Evolutionary conservation across 2,797 vertebrate genomes (phyloP).

Genomic region (Margarornis squamiger): DNA sequence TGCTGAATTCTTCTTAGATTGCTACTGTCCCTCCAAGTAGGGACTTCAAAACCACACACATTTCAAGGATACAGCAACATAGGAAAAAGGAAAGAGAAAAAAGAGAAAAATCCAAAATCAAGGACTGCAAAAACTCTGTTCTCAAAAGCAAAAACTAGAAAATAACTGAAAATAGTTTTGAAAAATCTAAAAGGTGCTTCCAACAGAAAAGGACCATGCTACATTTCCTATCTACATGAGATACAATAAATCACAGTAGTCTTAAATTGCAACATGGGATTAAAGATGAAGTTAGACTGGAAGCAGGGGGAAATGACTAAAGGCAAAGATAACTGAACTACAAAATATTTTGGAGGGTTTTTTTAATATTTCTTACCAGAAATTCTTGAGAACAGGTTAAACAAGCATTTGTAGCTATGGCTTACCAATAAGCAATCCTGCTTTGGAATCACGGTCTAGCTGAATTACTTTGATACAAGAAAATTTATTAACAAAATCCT

Average conservation of each 20-base stretch:
- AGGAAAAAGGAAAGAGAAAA: not conserved
- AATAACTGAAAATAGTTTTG: not conserved
- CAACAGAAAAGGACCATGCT: not conserved
- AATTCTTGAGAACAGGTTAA: not conserved
- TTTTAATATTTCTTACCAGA: not conserved
- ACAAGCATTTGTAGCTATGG: not conserved
- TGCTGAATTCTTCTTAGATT: not conserved
- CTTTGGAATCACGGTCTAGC: not conserved
- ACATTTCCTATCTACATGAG: not conserved
- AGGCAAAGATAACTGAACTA: not conserved
- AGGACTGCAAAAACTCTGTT: not conserved
- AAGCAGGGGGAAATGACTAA: not conserved
- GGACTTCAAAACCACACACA: not conserved
- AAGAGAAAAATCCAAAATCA: not conserved
- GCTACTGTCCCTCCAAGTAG: not conserved
- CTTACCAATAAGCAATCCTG: not conserved
- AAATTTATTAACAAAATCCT: not conserved
- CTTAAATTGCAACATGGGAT: not conserved
- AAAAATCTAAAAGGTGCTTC: not conserved
- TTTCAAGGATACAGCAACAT: not conserved
- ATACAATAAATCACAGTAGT: not conserved
- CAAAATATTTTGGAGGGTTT: not conserved
- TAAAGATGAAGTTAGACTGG: not conserved
- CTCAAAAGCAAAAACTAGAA: not conserved
- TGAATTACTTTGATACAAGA: not conserved